These are phyloP conservation scores for Drosophila infuscata DNA, from an alignment of 2,888 invertebrate genomes.

Conservation along the genomic window DNA sequence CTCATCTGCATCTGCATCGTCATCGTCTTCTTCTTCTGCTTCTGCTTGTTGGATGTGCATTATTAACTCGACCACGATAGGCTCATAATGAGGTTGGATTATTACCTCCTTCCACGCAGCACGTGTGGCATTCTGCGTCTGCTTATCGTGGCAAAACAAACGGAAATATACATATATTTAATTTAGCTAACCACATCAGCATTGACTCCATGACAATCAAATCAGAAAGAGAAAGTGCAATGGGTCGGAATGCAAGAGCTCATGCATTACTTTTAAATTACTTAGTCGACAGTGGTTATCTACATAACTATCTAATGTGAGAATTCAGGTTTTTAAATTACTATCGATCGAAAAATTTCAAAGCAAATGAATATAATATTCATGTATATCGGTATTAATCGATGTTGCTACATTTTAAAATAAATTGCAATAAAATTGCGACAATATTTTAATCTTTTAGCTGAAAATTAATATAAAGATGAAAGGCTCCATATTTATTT, in stretches of 20 bases:
- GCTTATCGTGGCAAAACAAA: slow-evolving; percentile 11
- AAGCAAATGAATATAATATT: background rate
- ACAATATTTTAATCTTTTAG: background rate
- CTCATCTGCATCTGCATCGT: background rate
- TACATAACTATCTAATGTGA: background rate
- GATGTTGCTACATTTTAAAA: background rate
- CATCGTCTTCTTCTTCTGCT: background rate
- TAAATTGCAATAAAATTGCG: background rate
- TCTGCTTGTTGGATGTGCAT: slow-evolving; percentile 72
- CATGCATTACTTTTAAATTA: background rate
- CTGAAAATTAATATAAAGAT: background rate
- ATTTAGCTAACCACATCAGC: slow-evolving; percentile 8
- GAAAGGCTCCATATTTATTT: background rate
- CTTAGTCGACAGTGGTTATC: background rate
- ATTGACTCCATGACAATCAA: slow-evolving; percentile 11
- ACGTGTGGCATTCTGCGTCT: slow-evolving; percentile 48
- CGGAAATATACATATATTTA: slow-evolving; percentile 14
- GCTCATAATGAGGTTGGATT: slow-evolving; percentile 74
- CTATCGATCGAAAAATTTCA: background rate
- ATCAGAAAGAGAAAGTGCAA: background rate
- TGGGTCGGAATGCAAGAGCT: background rate
- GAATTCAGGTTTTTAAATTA: background rate
- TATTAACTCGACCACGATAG: slow-evolving; percentile 75
- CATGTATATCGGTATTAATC: background rate
- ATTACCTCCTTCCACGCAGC: slow-evolving; percentile 42